Evolutionary conservation across 2,797 vertebrate genomes (phyloP).

Genomic region (Agapornis canus): DNA sequence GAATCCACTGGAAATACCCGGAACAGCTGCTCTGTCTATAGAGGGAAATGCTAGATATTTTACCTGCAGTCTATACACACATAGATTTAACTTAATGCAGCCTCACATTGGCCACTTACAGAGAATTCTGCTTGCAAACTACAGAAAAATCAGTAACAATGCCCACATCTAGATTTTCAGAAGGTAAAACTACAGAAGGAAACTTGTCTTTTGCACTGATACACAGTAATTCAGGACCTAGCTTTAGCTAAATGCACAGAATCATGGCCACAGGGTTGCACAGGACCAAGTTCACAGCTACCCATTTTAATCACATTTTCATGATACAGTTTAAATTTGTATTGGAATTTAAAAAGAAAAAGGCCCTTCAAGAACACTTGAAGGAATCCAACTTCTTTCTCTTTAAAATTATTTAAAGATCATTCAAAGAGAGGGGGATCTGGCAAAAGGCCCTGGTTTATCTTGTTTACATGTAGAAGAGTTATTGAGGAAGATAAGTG

Average conservation of each 20-base stretch:
- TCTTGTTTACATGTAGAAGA: constrained; percentile 71
- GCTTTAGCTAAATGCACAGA: background rate
- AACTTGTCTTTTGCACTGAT: background rate
- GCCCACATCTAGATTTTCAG: background rate
- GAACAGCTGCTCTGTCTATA: background rate
- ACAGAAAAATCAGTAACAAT: background rate
- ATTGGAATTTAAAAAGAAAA: background rate
- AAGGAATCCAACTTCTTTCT: background rate
- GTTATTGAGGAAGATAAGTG: constrained; percentile 69
- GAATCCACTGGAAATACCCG: background rate
- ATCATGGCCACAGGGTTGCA: background rate
- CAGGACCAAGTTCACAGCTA: background rate
- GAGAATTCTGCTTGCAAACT: background rate
- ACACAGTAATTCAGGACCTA: background rate
- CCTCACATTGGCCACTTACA: background rate
- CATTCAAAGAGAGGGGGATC: constrained; percentile 46
- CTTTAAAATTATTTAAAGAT: constrained; percentile 56
- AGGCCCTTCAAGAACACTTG: background rate
- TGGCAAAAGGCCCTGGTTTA: constrained; percentile 43
- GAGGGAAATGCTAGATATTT: background rate
- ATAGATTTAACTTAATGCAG: background rate
- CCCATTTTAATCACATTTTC: background rate
- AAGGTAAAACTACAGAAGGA: background rate
- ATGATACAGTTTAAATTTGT: background rate
- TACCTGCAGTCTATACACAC: background rate